Evolutionary conservation across 2,888 invertebrate species (phyloP), one percentile per base, ranked within the genome.

Genomic region (Tuberolachnus salignus): DNA sequence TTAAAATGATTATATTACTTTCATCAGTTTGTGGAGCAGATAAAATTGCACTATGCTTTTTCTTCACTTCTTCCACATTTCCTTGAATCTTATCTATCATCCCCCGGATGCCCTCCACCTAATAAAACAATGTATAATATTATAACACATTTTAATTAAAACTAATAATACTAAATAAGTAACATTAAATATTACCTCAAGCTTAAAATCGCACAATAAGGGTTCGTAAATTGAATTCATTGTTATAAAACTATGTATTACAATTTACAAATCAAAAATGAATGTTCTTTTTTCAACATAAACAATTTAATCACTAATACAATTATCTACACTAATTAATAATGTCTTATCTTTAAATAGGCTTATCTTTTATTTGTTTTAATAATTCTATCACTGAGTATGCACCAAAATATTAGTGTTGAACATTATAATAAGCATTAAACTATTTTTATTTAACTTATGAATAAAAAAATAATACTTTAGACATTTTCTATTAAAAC

Each of bases 1-100:
- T 23, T 19, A 42, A 80, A 21, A 73, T 75, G 55, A 23, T 42
- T 59, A 46, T 55, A 81, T 93, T 88, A 96, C 96, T 98, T 89
- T 98, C 98, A 90, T 98, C 98, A 86, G 97, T 96, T 87, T 97
- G 96, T 84, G 98, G 98, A 84, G 97, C 97, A 85, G 98, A 97
- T 85, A 99, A 89, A 86, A 99, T 99, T 88, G 97, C 94, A 89
- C 98, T 98, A 89, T 99, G 99, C 90, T 98, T 98, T 91, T 97
- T 98, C 91, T 99, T 99, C 82, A 99, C 98, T 87, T 98, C 98
- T 86, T 99, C 98, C 83, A 99, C 99, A 90, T 98, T 98, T 85
- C 94, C 93, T 87, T 98, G 97, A 86, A 99, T 98, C 90, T 96
- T 96, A 88, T 99, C 98, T 90, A 99, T 98, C 95, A 98, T 98